Base-by-base conservation (phyloP, 2,797 vertebrate species). In the Typhlichthys subterraneus region DNA sequence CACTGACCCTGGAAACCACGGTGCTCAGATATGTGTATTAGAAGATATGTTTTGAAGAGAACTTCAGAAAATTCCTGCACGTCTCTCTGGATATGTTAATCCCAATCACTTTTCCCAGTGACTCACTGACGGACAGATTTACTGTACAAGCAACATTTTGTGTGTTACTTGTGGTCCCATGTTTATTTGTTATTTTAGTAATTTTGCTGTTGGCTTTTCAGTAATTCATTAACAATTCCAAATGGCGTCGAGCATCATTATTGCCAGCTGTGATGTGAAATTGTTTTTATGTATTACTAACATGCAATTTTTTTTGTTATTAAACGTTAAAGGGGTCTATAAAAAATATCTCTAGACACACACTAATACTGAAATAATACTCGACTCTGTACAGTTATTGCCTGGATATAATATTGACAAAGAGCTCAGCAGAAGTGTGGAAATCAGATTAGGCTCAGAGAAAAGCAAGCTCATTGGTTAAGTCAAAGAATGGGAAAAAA, bases 381-480 rank as follows among this genome's bases (percentile, higher is more conserved):
- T 42, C 5, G 38, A 42, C 38, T 42, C 56, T 60, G 23, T 57
- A 55, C 54, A 29, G 19, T 42, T n/a, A 42, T 5, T 59, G 45
- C 56, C 12, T 46, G 12, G 4, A 23, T 48, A 63, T 79, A 57
- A 72, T 66, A 51, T 73, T 51, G 29, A 59, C 49, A 47, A 62
- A n/a, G 55, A 59, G 67, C 63, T 62, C 49, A 67, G 68, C 77
- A 61, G 69, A 63, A 61, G 65, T 81, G 72, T 81, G 80, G 75
- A 77, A 84, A 79, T 67, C 67, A 66, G 70, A 83, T 87, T 75
- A 78, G 62, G 58, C 61, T 67, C 52, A 60, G 69, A 76, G 59
- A 75, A 59, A 48, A 55, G 23, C 69, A 66, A 85, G 74, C 67
- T 72, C 70, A 83, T 72, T 65, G 70, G 69, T 69, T 67, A 67